A percentile compares a stretch with the other conserved stretches of the same genome.
These are phyloP conservation scores for Psittacula cyanocephala DNA, from an alignment of 2,113 vertebrate genomes.

Conservation along the genomic window DNA sequence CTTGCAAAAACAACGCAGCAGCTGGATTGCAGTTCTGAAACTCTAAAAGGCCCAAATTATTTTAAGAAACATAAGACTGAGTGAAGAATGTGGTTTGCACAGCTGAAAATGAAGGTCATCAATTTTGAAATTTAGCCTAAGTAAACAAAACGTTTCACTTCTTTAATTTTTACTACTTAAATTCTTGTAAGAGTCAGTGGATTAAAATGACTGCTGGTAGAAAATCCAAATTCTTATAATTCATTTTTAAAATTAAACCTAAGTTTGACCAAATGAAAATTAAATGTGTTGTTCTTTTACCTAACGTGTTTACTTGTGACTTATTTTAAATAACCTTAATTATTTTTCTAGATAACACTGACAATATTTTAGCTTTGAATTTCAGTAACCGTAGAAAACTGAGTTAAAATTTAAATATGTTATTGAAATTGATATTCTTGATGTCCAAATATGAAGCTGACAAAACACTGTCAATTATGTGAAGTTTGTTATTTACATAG, in stretches of 20 bases:
- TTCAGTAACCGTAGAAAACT: background rate
- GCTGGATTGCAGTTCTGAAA: background rate
- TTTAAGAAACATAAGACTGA: conserved; percentile 6
- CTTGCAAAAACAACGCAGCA: conserved; percentile 12
- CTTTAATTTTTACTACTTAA: background rate
- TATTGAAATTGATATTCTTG: background rate
- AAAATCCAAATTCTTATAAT: background rate
- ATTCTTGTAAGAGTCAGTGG: background rate
- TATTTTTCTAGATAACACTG: background rate
- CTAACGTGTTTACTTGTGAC: background rate
- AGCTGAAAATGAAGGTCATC: conserved; percentile 18
- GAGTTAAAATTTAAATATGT: background rate
- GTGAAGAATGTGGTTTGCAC: background rate
- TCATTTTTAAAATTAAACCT: background rate
- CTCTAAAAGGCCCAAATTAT: background rate
- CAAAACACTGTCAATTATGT: background rate
- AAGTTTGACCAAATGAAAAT: background rate
- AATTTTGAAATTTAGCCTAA: conserved; percentile 15
- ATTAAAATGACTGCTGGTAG: background rate
- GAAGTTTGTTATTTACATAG: background rate
- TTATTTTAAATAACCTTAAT: background rate
- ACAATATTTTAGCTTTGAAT: background rate
- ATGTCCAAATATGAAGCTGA: background rate
- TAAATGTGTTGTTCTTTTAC: background rate
- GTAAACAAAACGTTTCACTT: background rate